Percentiles rank a stretch among this genome's conserved stretches.
These are phyloP conservation scores for Hylyphantes graminicola DNA, from an alignment of 1,140 invertebrate genomes.

Conservation along the genomic window DNA sequence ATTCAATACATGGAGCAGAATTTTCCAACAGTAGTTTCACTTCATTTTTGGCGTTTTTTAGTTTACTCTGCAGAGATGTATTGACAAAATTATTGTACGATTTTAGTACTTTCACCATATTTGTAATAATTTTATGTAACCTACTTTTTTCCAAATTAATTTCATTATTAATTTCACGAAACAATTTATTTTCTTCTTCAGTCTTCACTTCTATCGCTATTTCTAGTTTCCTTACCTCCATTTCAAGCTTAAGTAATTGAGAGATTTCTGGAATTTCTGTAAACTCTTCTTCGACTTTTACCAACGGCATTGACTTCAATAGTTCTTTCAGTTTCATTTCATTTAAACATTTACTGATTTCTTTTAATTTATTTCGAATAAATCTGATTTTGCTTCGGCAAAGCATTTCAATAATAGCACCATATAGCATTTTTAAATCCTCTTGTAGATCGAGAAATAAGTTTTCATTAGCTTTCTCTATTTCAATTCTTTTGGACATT, in stretches of 20 bases:
- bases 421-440: constrained; percentile 20
- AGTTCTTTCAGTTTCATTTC: constrained; percentile 9
- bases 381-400: constrained; percentile 1
- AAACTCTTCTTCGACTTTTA: too few relatives aligned
- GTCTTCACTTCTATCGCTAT: constrained; percentile 3
- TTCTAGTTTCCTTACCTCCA: not conserved
- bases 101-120: too few relatives aligned
- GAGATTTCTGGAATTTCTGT: not conserved
- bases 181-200: not conserved
- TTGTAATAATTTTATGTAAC: not conserved
- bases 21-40: too few relatives aligned
- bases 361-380: not conserved
- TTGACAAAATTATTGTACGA: too few relatives aligned
- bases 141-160: not conserved
- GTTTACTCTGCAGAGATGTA: too few relatives aligned
- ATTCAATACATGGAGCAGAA: too few relatives aligned
- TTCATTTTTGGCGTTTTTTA: too few relatives aligned
- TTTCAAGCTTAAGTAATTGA: constrained; percentile 3
- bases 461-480: not conserved
- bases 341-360: not conserved
- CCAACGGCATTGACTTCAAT: not conserved
- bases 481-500: not conserved
- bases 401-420: constrained; percentile 5
- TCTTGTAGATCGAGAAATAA: constrained; percentile 27
- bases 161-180: not conserved